These are phyloP conservation scores for Paramormyrops hopkinsi DNA, from an alignment of 2,797 vertebrate genomes.

Conservation along the genomic window DNA sequence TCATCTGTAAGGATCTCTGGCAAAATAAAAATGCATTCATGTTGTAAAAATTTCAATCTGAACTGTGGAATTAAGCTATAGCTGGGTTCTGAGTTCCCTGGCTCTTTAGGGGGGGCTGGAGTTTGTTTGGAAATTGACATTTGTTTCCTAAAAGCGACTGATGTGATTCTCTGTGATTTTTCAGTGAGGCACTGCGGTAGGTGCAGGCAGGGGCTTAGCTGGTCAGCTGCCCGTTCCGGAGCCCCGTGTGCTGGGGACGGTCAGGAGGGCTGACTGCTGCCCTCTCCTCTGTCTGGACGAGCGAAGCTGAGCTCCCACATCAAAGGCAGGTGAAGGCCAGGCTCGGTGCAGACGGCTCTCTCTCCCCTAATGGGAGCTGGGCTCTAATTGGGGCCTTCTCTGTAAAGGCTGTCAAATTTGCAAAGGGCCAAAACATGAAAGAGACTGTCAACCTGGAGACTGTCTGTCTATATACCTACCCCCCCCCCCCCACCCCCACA, in stretches of 20 bases:
- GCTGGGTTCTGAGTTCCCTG: neutral
- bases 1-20: neutral
- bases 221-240: neutral
- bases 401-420: slow-evolving; percentile 53
- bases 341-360: slow-evolving; percentile 38
- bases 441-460: slow-evolving; percentile 49
- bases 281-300: neutral
- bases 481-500: neutral
- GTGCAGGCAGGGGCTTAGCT: neutral
- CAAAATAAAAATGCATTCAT: neutral
- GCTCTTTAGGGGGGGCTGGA: neutral
- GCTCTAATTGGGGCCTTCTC: slow-evolving; percentile 32
- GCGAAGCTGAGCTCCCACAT: slow-evolving; percentile 40
- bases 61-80: neutral
- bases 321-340: slow-evolving; percentile 52
- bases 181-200: neutral
- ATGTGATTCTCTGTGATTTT: neutral
- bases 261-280: neutral
- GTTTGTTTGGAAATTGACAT: neutral
- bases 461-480: slow-evolving; percentile 47
- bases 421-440: slow-evolving; percentile 53
- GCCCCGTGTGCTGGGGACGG: neutral
- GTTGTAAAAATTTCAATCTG: neutral
- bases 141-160: neutral
- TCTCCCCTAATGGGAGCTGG: slow-evolving; percentile 46